Percentiles rank a stretch among this genome's conserved stretches.
Evolutionary conservation across 2,113 vertebrate species (phyloP).

Genomic region (Acrocephalus arundinaceus): DNA sequence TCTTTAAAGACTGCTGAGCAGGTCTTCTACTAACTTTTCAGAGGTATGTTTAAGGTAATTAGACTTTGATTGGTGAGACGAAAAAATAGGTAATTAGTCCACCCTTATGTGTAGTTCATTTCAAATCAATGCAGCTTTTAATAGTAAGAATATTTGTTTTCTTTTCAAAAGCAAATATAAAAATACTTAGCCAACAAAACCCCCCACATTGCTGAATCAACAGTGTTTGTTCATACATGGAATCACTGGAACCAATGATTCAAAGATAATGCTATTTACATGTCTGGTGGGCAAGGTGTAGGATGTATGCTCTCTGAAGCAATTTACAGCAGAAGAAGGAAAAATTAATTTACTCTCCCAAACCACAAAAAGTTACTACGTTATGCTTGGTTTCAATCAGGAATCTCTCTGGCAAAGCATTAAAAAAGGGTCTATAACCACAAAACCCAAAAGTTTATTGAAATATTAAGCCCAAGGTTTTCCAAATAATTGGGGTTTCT

Average conservation of each 20-base stretch:
- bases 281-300: background rate
- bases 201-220: background rate
- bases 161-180: conserved; percentile 25
- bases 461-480: background rate
- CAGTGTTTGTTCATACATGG: background rate
- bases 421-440: background rate
- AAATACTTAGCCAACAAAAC: background rate
- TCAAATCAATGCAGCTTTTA: background rate
- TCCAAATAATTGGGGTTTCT: background rate
- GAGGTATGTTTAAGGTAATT: background rate
- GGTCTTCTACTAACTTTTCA: conserved; percentile 3
- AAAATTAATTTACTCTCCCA: conserved; percentile 6
- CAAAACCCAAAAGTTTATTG: background rate
- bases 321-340: background rate
- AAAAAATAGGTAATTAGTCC: background rate
- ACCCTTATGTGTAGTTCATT: background rate
- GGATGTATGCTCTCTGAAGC: background rate
- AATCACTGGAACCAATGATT: background rate
- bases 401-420: background rate
- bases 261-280: background rate
- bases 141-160: background rate
- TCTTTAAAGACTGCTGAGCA: background rate
- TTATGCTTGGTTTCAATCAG: background rate
- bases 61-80: background rate
- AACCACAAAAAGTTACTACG: background rate